These are phyloP conservation scores for Sebastes matsubarae DNA, from an alignment of 2,797 vertebrate species.

Conservation along the genomic window DNA sequence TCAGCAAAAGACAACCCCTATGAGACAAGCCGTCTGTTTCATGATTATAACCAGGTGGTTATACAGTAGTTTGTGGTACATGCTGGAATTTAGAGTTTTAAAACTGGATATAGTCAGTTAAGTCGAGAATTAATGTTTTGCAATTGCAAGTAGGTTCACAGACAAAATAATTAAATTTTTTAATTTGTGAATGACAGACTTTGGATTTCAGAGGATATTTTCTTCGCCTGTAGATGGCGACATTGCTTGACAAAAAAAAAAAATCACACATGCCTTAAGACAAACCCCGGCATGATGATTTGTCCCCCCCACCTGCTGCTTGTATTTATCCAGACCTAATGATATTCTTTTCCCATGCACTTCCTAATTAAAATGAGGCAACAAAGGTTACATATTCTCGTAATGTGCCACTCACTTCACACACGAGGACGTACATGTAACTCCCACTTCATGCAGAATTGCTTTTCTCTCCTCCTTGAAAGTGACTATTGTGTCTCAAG, in stretches of 20 bases:
- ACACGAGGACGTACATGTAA: conserved; percentile 55
- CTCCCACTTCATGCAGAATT: conserved; percentile 62
- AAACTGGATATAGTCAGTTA: background rate
- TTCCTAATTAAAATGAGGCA: conserved; percentile 69
- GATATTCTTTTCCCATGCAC: conserved; percentile 65
- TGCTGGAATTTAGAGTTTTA: background rate
- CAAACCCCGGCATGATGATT: conserved; percentile 46
- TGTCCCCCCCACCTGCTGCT: conserved; percentile 59
- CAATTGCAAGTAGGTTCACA: conserved; percentile 5
- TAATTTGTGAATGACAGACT: conserved; percentile 28
- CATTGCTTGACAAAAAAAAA: conserved; percentile 85
- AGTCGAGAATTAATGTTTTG: background rate
- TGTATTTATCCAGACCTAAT: conserved; percentile 68
- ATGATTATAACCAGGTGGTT: background rate
- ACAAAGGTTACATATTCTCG: conserved; percentile 61
- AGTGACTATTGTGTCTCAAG: conserved; percentile 65
- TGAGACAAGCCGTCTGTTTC: background rate
- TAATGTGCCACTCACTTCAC: conserved; percentile 63
- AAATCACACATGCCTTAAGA: conserved; percentile 34
- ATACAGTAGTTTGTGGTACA: background rate
- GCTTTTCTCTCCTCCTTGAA: conserved; percentile 59
- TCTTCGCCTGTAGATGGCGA: conserved; percentile 92
- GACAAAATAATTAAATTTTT: conserved; percentile 3
- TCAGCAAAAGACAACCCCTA: background rate
- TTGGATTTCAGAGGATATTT: conserved; percentile 6